A percentile compares a stretch with the other conserved stretches of the same genome.
Conservation (phyloP, 1,140 invertebrate species). For the Bombus picipes region DNA sequence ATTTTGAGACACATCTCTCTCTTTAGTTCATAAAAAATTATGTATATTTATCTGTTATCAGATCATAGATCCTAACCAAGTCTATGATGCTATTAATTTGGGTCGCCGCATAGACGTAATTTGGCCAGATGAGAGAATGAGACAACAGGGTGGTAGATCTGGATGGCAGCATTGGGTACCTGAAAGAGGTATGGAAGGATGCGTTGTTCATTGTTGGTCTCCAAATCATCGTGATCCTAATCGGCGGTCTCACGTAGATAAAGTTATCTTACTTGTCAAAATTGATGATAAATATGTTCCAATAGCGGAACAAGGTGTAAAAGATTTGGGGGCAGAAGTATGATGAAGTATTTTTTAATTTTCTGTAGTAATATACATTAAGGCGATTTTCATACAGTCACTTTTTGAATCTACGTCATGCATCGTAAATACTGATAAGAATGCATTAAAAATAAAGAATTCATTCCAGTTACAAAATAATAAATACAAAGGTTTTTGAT, state of each 20-base stretch:
- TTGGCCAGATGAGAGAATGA: conserved; percentile 95
- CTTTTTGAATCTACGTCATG: conserved; percentile 13
- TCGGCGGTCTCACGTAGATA: conserved; percentile 93
- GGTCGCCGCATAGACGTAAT: conserved; percentile 94
- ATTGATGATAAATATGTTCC: conserved; percentile 96
- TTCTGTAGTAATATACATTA: conserved; percentile 25
- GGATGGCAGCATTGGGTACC: conserved; percentile 96
- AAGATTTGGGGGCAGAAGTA: conserved; percentile 90
- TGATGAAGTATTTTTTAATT: conserved; percentile 61
- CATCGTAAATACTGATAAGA: conserved; percentile 24
- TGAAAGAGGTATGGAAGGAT: conserved; percentile 94
- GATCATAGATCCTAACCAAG: conserved; percentile 87
- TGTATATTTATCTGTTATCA: conserved; percentile 22
- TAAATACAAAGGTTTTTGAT: conserved; percentile 36
- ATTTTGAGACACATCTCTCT: background rate
- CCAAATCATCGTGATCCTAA: conserved; percentile 94
- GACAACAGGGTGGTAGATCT: conserved; percentile 91
- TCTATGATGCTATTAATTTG: conserved; percentile 95
- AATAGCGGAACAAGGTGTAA: conserved; percentile 93
- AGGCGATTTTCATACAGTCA: conserved; percentile 41
- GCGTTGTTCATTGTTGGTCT: conserved; percentile 94
- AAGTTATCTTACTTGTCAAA: conserved; percentile 94
- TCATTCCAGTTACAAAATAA: conserved; percentile 49
- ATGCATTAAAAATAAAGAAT: conserved; percentile 38
- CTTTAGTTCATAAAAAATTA: background rate